Evolutionary conservation across 2,113 vertebrate species (phyloP).

Genomic region (Dicaeum eximium): DNA sequence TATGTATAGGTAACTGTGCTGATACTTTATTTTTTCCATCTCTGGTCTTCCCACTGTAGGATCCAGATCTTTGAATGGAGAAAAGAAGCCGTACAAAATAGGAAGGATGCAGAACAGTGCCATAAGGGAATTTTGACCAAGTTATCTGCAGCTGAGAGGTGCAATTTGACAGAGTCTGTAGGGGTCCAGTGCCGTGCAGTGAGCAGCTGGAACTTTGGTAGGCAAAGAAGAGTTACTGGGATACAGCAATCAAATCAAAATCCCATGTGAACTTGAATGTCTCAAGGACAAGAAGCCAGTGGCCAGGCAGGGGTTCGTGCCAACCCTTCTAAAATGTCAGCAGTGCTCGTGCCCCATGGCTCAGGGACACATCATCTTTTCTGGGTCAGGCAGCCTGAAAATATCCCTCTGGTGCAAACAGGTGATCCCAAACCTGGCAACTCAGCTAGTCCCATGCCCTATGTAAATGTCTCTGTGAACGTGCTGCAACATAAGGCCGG

Average conservation of each 20-base stretch:
- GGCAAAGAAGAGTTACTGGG: not conserved
- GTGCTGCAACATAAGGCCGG: not conserved
- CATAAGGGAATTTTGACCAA: not conserved
- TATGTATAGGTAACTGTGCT: not conserved
- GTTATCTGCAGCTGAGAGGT: not conserved
- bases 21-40: not conserved
- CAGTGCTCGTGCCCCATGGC: not conserved
- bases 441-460: not conserved
- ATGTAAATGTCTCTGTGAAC: not conserved
- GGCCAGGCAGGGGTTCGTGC: not conserved
- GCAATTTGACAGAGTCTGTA: not conserved
- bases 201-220: not conserved
- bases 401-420: constrained; percentile 7
- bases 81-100: not conserved
- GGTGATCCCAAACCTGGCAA: not conserved
- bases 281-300: constrained; percentile 8
- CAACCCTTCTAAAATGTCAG: not conserved
- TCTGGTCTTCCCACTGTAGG: not conserved
- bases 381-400: constrained; percentile 33
- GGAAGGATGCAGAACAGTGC: not conserved
- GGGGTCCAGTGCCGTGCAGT: too few relatives aligned
- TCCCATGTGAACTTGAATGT: not conserved
- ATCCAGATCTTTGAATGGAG: not conserved
- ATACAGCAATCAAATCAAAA: not conserved
- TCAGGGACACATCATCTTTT: not conserved